Conservation (phyloP, 2,113 vertebrate genomes). For the Phaetusa simplex region DNA sequence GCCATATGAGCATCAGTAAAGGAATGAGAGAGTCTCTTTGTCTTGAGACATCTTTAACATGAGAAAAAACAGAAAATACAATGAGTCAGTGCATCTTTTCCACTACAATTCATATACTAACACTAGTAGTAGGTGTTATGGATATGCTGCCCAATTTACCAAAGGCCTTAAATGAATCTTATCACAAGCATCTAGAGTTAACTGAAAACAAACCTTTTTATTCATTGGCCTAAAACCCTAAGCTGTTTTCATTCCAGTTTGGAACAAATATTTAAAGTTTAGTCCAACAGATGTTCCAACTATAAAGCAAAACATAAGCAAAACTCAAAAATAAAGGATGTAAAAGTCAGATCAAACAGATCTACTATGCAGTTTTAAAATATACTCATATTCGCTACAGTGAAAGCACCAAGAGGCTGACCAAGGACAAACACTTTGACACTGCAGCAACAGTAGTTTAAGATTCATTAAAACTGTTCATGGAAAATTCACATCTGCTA, state of each 20-base stretch:
- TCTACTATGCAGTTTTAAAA: neutral
- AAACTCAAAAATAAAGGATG: neutral
- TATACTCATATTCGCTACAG: neutral
- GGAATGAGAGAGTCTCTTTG: neutral
- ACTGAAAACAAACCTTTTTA: neutral
- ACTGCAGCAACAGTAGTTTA: neutral
- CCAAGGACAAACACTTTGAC: neutral
- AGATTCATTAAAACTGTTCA: neutral
- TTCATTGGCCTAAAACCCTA: neutral
- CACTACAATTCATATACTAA: fast-evolving
- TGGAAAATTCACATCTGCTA: conserved; percentile 30
- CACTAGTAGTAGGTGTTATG: neutral
- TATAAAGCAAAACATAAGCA: neutral
- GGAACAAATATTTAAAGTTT: neutral
- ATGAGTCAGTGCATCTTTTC: neutral
- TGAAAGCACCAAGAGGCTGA: neutral
- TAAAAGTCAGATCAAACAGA: neutral
- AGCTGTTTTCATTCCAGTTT: neutral
- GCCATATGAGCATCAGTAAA: neutral
- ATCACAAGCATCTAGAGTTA: neutral
- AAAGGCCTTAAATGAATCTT: neutral
- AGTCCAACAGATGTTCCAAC: neutral
- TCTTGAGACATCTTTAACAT: neutral
- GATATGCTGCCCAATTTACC: neutral
- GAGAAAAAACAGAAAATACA: neutral